Percentiles rank a stretch among this genome's conserved stretches.
These are phyloP conservation scores for Argentina silus DNA, from an alignment of 2,797 vertebrate genomes.

Conservation along the genomic window DNA sequence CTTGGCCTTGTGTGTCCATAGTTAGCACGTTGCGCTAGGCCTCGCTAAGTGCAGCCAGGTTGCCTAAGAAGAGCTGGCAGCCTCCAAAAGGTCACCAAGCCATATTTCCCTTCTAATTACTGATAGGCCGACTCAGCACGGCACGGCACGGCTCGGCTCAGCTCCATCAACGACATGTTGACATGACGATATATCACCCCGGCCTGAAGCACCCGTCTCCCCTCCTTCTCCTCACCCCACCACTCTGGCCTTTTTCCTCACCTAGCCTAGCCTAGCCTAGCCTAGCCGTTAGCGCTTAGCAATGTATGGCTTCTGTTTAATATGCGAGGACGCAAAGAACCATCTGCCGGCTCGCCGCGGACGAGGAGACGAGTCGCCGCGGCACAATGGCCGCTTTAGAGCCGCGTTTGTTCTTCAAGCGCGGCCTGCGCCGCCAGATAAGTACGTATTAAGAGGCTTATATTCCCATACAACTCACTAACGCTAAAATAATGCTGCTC, in stretches of 20 bases:
- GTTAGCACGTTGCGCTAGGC: not conserved
- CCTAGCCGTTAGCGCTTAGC: not conserved
- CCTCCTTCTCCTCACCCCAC: not conserved
- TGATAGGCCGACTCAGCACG: conserved; percentile 20
- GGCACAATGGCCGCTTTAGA: conserved; percentile 72
- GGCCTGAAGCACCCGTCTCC: no score
- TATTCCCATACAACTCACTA: conserved; percentile 76
- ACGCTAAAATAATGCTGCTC: conserved; percentile 71
- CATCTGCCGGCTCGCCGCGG: conserved; percentile 68
- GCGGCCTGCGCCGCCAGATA: conserved; percentile 72
- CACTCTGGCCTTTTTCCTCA: conserved; percentile 1
- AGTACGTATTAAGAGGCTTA: conserved; percentile 79
- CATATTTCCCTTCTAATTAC: conserved; percentile 51
- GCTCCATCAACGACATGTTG: not conserved
- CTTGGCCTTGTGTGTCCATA: conserved; percentile 48
- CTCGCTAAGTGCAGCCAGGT: conserved; percentile 2
- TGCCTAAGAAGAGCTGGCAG: conserved; percentile 43
- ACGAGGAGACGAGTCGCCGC: conserved; percentile 53
- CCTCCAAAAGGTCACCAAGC: conserved; percentile 54
- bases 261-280: no score
- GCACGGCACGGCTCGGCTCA: not conserved
- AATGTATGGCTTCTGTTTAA: conserved; percentile 65
- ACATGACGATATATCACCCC: not conserved
- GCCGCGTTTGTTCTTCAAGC: conserved; percentile 63
- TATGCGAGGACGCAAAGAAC: conserved; percentile 74